Conservation (phyloP, 2,113 vertebrate genomes). For the Notechis scutatus region DNA sequence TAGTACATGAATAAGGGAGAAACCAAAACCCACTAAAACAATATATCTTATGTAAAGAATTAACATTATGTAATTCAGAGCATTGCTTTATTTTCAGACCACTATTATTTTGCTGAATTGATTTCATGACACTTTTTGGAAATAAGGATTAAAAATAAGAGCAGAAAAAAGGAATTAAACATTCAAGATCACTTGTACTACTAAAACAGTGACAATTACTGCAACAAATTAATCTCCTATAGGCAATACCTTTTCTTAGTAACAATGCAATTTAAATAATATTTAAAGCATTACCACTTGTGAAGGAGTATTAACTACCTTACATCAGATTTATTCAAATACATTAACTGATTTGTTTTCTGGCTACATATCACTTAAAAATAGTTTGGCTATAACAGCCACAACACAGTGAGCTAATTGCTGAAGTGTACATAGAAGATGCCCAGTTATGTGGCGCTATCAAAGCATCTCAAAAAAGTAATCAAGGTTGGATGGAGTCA, state of each 20-base stretch:
- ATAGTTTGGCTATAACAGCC: slow-evolving; percentile 36
- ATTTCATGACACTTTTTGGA: background rate
- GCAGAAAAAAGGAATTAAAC: background rate
- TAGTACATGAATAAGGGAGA: slow-evolving; percentile 4
- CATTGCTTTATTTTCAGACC: background rate
- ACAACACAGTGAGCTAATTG: slow-evolving; percentile 7
- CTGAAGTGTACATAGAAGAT: background rate
- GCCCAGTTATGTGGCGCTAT: background rate
- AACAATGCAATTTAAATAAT: background rate
- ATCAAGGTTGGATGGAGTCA: background rate
- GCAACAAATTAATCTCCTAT: background rate
- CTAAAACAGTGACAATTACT: background rate
- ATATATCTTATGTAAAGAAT: slow-evolving; percentile 2
- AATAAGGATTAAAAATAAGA: background rate
- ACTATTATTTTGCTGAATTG: background rate
- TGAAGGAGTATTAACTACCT: background rate
- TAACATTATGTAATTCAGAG: background rate
- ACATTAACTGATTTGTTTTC: background rate
- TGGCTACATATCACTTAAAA: background rate
- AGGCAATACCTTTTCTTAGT: background rate
- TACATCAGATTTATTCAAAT: background rate
- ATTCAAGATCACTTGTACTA: background rate
- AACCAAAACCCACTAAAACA: slow-evolving; percentile 6
- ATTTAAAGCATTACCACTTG: background rate
- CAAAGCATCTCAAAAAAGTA: background rate